These are phyloP conservation scores for Eupithecia subfuscata DNA, from an alignment of 2,888 invertebrate species.

Conservation along the genomic window DNA sequence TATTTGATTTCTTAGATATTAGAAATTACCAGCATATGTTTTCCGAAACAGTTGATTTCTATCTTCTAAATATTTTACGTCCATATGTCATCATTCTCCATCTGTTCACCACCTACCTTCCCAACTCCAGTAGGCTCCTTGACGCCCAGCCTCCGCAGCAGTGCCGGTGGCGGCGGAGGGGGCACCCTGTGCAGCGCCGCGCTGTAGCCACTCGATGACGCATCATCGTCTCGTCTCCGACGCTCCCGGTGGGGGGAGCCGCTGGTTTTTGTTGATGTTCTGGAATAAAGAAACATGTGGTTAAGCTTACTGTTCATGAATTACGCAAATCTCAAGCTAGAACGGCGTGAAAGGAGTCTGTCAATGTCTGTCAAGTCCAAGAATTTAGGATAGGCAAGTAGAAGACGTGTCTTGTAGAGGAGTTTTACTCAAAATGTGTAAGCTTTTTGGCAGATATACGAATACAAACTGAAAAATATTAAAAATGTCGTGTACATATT, in stretches of 20 bases:
- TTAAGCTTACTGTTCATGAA: background rate
- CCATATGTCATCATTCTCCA: too few species aligned
- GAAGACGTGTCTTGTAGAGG: background rate
- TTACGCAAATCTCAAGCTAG: too few species aligned
- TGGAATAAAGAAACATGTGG: slow-evolving; percentile 60
- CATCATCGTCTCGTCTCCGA: slow-evolving; percentile 77
- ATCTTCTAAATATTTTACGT: background rate
- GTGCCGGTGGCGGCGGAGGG: slow-evolving; percentile 91
- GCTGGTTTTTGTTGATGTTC: slow-evolving; percentile 82
- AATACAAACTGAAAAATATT: too few species aligned
- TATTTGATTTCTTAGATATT: too few species aligned
- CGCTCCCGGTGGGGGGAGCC: slow-evolving; percentile 87
- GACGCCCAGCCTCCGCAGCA: slow-evolving; percentile 89
- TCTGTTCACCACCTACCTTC: slow-evolving; percentile 85
- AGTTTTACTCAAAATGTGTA: too few species aligned
- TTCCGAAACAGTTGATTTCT: background rate
- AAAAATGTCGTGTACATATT: too few species aligned
- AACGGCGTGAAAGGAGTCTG: background rate
- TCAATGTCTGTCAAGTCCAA: background rate
- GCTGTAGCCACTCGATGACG: slow-evolving; percentile 85
- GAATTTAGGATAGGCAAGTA: background rate
- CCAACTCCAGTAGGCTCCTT: slow-evolving; percentile 92
- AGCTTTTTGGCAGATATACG: too few species aligned
- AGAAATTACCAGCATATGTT: background rate
- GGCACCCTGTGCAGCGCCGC: slow-evolving; percentile 88